Conservation (phyloP, 2,113 vertebrate species). For the Tachuris rubrigastra region DNA sequence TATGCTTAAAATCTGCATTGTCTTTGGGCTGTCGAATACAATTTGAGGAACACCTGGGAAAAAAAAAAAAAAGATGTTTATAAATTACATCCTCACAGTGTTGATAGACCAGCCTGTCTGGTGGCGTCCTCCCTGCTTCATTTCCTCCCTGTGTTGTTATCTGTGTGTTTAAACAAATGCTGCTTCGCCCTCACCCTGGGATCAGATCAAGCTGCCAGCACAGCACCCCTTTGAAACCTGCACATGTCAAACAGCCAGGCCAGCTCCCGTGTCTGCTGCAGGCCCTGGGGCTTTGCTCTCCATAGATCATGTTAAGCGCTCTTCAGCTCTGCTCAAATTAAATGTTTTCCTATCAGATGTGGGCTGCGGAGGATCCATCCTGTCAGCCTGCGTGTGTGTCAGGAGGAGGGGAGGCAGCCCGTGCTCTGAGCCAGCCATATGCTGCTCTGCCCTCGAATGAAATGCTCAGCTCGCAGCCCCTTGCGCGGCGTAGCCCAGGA, state of each 20-base stretch:
- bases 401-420: conserved; percentile 21
- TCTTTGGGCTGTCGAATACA: background rate
- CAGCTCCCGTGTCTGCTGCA: background rate
- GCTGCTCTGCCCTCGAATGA: conserved; percentile 6
- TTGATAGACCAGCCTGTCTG: background rate
- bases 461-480: background rate
- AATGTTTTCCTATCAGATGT: conserved; percentile 67
- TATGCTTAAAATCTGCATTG: background rate
- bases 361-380: conserved; percentile 65
- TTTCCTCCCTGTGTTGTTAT: background rate
- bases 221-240: background rate
- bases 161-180: background rate
- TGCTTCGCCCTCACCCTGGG: background rate
- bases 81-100: background rate
- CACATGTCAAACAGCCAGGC: background rate
- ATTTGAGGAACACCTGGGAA: background rate
- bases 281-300: conserved; percentile 48
- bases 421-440: background rate
- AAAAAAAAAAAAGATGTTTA: background rate
- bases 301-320: conserved; percentile 43
- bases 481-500: background rate
- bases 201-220: background rate
- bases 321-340: conserved; percentile 60
- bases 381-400: conserved; percentile 28
- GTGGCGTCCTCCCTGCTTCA: background rate